Conservation (phyloP, 2,888 invertebrate species). For the Drosophila aldrichi region DNA sequence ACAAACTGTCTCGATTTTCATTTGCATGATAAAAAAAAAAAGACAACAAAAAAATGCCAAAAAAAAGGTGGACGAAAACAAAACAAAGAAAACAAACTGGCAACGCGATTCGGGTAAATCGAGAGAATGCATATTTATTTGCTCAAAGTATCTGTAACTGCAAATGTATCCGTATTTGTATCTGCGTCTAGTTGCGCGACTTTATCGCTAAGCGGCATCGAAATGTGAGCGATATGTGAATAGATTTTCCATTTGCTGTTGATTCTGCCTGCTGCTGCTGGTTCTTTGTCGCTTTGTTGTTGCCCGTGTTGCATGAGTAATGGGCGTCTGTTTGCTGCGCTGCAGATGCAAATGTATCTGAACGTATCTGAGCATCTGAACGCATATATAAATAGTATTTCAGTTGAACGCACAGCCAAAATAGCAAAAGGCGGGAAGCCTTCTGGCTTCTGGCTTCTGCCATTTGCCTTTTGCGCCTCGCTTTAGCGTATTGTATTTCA, state of each 20-base stretch:
- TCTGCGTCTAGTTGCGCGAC: slow-evolving; percentile 43
- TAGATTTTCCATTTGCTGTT: slow-evolving; percentile 50
- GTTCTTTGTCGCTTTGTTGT: slow-evolving; percentile 13
- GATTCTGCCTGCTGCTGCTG: slow-evolving; percentile 5
- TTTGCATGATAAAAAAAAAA: slow-evolving; percentile 54
- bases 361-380: slow-evolving; percentile 43
- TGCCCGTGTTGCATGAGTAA: slow-evolving; percentile 70
- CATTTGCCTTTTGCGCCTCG: neutral
- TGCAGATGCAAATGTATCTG: slow-evolving; percentile 68
- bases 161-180: slow-evolving; percentile 19
- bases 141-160: slow-evolving; percentile 64
- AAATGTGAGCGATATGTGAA: slow-evolving; percentile 76
- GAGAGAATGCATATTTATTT: slow-evolving; percentile 77
- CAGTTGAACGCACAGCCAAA: slow-evolving; percentile 79
- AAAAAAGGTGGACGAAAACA: slow-evolving; percentile 17
- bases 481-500: slow-evolving; percentile 71
- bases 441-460: slow-evolving; percentile 16
- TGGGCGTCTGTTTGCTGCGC: slow-evolving; percentile 50
- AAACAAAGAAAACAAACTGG: slow-evolving; percentile 29
- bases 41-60: slow-evolving; percentile 9
- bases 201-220: slow-evolving; percentile 72
- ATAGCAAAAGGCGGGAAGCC: slow-evolving; percentile 66
- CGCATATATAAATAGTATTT: slow-evolving; percentile 80
- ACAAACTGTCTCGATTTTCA: slow-evolving; percentile 61
- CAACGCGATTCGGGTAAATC: slow-evolving; percentile 35